Evolutionary conservation across 2,797 vertebrate species (phyloP), one percentile per base, ranked within the genome.

Genomic region (Ateles fusciceps): DNA sequence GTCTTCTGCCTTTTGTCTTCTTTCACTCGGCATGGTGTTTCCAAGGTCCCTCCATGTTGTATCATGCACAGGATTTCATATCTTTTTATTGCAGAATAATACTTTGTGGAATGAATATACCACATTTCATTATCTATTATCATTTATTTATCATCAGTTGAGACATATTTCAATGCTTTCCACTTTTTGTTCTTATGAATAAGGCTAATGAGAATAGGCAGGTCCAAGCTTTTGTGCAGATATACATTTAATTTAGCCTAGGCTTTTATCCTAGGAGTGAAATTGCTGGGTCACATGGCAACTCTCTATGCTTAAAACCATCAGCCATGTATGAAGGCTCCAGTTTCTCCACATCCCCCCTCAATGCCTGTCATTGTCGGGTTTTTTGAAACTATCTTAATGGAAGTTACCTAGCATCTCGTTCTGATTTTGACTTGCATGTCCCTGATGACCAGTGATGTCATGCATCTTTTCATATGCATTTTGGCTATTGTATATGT

Each of bases 1-100:
- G 39, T 74, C 39, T 33, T 50, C 9, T 50, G 28, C 21, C n/a
- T 75, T 33, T 44, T 0, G 2, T 1, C 4, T 17, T 48, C n/a
- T 46, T 64, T 57, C 78, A 28, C 22, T 36, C 24, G 15, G 8
- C 28, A 26, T 36, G 14, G 19, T 42, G 28, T 44, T 71, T 55
- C 39, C 36, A 44, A 24, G 15, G 46, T 42, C 39, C n/a, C 17
- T 68, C 59, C 8, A 30, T 1, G 3, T 39, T 50, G 46, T 42
- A 33, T 50, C 12, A 39, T 42, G 36, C 3, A 55, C 5, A 55
- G 21, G 48, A 91, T 21, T 55, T 76, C 30, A 1, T 75, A n/a
- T 87, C 39, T 46, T 81, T 83, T 75, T 46, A 44, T 7, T 50
- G 22, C 7, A 93, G 74, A 13, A 33, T 22, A 61, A 61, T 55